Percentiles rank a stretch among this genome's conserved stretches.
Conservation (phyloP, 2,797 vertebrate genomes). For the Cynodonichthys magdalenae region DNA sequence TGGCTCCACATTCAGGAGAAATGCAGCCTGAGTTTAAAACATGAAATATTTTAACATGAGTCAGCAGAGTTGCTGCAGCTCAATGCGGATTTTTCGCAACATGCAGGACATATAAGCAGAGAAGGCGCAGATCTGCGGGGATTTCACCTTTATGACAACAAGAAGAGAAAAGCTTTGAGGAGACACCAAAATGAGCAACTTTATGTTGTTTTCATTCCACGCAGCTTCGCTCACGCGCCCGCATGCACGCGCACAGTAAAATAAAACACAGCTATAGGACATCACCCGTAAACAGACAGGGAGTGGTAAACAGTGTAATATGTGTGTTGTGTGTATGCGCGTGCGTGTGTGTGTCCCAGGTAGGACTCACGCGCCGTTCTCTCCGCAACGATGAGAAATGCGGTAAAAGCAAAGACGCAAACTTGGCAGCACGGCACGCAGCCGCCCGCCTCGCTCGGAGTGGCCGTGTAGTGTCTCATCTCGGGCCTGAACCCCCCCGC, state of each 20-base stretch:
- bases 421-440: slow-evolving; percentile 79
- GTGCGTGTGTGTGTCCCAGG: slow-evolving; percentile 52
- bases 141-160: slow-evolving; percentile 39
- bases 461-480: slow-evolving; percentile 71
- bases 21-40: neutral
- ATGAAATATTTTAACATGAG: slow-evolving; percentile 46
- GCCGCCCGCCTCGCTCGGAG: slow-evolving; percentile 54
- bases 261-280: neutral
- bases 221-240: too few species aligned
- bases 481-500: neutral
- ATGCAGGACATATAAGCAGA: slow-evolving; percentile 35
- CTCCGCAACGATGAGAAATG: slow-evolving; percentile 79
- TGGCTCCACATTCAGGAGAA: neutral
- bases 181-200: too few species aligned
- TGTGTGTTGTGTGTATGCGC: slow-evolving; percentile 11
- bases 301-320: neutral
- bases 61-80: slow-evolving; percentile 61
- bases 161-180: neutral
- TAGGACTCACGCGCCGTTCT: slow-evolving; percentile 81
- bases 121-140: slow-evolving; percentile 36
- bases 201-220: too few species aligned
- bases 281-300: neutral
- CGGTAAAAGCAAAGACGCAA: slow-evolving; percentile 78
- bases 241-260: too few species aligned
- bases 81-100: slow-evolving; percentile 22